Evolutionary conservation across 1,140 invertebrate genomes (phyloP).

Genomic region (Solenopsis invicta): DNA sequence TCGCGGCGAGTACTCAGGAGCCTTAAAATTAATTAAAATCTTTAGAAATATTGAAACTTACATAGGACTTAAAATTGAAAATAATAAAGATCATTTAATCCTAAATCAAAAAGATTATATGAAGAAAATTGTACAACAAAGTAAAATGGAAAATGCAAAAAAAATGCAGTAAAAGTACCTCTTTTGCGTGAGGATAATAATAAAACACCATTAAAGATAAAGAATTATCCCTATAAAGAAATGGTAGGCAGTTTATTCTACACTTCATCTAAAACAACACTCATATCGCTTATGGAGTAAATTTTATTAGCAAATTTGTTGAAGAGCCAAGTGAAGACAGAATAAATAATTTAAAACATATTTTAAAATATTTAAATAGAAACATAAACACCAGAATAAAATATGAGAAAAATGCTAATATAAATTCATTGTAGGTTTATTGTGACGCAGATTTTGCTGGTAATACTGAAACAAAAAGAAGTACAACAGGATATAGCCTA

Average conservation of each 20-base stretch:
- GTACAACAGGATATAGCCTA: no score
- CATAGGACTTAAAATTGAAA: not conserved
- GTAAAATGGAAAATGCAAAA: not conserved
- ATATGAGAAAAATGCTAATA: no score
- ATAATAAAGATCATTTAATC: not conserved
- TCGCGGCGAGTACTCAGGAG: no score
- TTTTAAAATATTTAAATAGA: not conserved
- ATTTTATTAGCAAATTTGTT: not conserved
- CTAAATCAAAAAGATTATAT: not conserved
- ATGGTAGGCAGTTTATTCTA: not conserved
- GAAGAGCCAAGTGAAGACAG: not conserved
- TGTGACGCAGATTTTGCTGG: no score
- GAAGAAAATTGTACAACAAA: not conserved
- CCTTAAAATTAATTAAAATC: constrained; percentile 1
- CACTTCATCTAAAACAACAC: not conserved
- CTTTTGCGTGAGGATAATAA: not conserved
- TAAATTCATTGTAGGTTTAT: no score
- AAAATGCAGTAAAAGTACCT: not conserved
- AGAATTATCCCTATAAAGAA: constrained; percentile 14
- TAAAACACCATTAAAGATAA: not conserved
- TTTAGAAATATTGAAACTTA: not conserved
- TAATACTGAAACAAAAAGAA: no score
- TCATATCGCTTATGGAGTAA: not conserved
- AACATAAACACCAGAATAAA: no score
- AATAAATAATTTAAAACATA: constrained; percentile 4